A percentile compares a stretch with the other conserved stretches of the same genome.
Evolutionary conservation across 2,113 vertebrate genomes (phyloP).

Genomic region (Coryphaenoides rupestris): DNA sequence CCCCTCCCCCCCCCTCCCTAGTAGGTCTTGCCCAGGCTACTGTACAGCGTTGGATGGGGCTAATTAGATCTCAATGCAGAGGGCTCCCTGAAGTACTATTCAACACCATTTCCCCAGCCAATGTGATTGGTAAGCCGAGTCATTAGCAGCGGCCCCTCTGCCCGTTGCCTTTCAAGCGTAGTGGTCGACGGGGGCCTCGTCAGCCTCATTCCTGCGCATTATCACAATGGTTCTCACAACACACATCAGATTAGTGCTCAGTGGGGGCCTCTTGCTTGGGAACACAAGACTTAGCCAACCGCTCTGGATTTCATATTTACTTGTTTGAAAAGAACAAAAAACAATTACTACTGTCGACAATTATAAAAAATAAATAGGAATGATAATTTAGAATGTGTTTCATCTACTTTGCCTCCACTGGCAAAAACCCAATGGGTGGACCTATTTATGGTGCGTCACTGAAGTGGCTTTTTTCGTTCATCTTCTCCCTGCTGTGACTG

Average conservation of each 20-base stretch:
- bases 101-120: conserved; percentile 68
- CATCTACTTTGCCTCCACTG: too few species aligned
- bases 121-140: conserved; percentile 61
- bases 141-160: conserved; percentile 66
- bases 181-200: conserved; percentile 62
- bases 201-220: conserved; percentile 71
- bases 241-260: conserved; percentile 77
- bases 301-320: conserved; percentile 42
- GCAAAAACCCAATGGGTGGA: too few species aligned
- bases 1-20: not conserved
- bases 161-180: conserved; percentile 68
- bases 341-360: too few species aligned
- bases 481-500: too few species aligned
- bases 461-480: too few species aligned
- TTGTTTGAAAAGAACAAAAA: conserved; percentile 19
- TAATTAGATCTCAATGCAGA: conserved; percentile 70
- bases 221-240: conserved; percentile 78
- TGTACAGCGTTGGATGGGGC: conserved; percentile 14
- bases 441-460: too few species aligned
- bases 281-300: conserved; percentile 54
- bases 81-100: conserved; percentile 69
- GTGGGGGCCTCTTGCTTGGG: conserved; percentile 63
- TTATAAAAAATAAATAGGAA: too few species aligned
- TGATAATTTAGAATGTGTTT: too few species aligned
- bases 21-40: not conserved